Evolutionary conservation across 2,797 vertebrate species (phyloP).

Genomic region (Xenopus petersii): DNA sequence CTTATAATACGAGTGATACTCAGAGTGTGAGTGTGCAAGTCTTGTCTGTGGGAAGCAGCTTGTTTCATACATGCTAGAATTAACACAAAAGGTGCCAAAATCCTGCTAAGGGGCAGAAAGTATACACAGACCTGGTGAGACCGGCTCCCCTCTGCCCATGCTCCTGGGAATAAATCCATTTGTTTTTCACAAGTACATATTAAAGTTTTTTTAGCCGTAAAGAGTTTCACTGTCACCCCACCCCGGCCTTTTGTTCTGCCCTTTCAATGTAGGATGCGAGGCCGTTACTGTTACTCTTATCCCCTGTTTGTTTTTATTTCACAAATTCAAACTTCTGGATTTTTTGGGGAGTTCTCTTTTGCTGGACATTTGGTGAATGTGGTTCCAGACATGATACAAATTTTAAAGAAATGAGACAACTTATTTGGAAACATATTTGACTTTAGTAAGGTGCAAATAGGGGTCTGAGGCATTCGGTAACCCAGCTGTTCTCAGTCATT

Average conservation of each 20-base stretch:
- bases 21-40: too few relatives aligned
- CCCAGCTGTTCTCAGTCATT: too few relatives aligned
- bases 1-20: too few relatives aligned
- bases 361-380: neutral
- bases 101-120: neutral
- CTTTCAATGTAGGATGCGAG: constrained; percentile 26
- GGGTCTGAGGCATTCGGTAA: too few relatives aligned
- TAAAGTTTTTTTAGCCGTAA: neutral
- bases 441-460: too few relatives aligned
- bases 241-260: neutral
- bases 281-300: neutral
- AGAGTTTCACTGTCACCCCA: neutral
- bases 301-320: neutral
- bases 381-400: neutral
- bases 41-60: neutral
- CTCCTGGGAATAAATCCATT: constrained; percentile 23
- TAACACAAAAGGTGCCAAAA: neutral
- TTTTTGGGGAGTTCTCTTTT: neutral
- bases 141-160: neutral
- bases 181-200: constrained; percentile 32
- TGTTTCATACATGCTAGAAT: neutral
- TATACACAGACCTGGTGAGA: neutral
- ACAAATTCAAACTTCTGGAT: neutral
- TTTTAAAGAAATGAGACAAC: neutral
- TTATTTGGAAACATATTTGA: too few relatives aligned